Evolutionary conservation across 2,797 vertebrate genomes (phyloP).

Genomic region (Propithecus deckenii): DNA sequence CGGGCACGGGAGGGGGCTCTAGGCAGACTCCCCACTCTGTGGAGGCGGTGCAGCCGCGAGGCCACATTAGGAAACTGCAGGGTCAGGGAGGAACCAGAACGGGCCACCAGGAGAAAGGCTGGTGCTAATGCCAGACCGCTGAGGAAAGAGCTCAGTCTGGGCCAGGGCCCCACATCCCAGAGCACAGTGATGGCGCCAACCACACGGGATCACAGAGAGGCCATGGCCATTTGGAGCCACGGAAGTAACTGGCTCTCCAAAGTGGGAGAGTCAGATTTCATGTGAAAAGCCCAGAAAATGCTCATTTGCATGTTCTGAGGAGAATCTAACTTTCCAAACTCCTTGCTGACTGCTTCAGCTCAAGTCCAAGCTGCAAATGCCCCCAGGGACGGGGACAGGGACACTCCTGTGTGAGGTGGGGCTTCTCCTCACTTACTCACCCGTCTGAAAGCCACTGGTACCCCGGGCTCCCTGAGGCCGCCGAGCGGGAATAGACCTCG

Average conservation of each 20-base stretch:
- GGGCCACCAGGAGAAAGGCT: too few relatives aligned
- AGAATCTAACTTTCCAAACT: neutral
- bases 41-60: neutral
- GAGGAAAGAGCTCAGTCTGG: neutral
- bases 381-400: neutral
- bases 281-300: neutral
- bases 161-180: neutral
- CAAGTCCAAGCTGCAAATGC: neutral
- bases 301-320: neutral
- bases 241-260: neutral
- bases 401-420: neutral
- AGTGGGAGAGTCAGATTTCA: neutral
- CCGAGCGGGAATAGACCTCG: slow-evolving; percentile 93
- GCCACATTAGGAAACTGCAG: neutral
- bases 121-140: neutral
- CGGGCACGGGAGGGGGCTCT: too few relatives aligned
- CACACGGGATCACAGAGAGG: accelerated
- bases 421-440: slow-evolving; percentile 83
- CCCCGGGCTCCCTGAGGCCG: slow-evolving; percentile 85
- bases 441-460: slow-evolving; percentile 97
- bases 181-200: neutral
- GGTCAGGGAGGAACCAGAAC: neutral
- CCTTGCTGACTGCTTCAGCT: neutral
- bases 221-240: neutral
- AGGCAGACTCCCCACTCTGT: neutral